Evolutionary conservation across 2,888 invertebrate species (phyloP).

Genomic region (Mythimna vitellina): DNA sequence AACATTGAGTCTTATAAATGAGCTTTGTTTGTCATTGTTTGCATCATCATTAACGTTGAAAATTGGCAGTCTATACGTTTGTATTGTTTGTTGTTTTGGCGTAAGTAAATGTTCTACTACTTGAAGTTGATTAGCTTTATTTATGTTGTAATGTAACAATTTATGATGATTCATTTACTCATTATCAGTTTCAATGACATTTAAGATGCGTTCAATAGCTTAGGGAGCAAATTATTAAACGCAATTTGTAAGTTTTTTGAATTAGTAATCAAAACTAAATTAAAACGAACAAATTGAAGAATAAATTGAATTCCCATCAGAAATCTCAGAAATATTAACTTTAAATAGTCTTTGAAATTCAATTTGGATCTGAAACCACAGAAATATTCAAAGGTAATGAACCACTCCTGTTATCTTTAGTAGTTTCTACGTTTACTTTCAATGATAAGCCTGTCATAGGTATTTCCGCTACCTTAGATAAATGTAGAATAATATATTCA

Average conservation of each 20-base stretch:
- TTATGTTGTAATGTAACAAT: not conserved
- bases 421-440: not conserved
- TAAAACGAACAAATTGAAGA: not conserved
- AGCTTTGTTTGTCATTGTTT: conserved; percentile 45
- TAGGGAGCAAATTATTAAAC: too few relatives aligned
- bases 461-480: conserved; percentile 39
- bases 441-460: conserved; percentile 18
- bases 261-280: not conserved
- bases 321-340: not conserved
- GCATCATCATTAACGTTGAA: conserved; percentile 34
- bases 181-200: not conserved
- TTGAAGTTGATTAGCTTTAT: not conserved
- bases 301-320: not conserved
- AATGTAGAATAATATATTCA: not conserved
- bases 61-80: conserved; percentile 17
- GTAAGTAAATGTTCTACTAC: conserved; percentile 15
- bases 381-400: conserved; percentile 1
- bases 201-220: not conserved
- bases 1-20: conserved; percentile 35
- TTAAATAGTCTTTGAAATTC: conserved; percentile 4
- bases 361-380: conserved; percentile 11
- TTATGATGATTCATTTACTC: not conserved
- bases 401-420: conserved; percentile 3
- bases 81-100: conserved; percentile 33
- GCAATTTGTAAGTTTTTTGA: too few relatives aligned